Evolutionary conservation across 1,140 invertebrate species (phyloP).

Genomic region (Oryctes rhinoceros): DNA sequence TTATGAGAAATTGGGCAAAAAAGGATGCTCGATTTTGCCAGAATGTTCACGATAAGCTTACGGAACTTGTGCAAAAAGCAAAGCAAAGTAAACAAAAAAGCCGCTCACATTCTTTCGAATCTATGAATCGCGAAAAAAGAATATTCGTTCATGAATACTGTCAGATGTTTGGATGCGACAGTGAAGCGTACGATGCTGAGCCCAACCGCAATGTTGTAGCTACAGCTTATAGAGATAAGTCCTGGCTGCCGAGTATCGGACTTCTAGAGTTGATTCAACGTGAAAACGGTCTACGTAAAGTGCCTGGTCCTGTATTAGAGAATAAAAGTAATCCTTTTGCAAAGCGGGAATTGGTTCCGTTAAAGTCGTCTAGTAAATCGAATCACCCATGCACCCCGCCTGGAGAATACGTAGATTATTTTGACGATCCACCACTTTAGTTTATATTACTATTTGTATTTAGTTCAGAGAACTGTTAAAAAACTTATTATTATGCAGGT

Average conservation of each 20-base stretch:
- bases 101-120: conserved; percentile 85
- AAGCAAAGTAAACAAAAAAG: conserved; percentile 74
- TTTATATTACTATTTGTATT: background rate
- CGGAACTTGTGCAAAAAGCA: conserved; percentile 85
- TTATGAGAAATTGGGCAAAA: conserved; percentile 84
- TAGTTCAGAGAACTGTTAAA: no score
- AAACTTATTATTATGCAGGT: no score
- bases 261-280: conserved; percentile 80
- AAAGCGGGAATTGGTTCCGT: conserved; percentile 27
- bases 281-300: conserved; percentile 79
- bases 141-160: conserved; percentile 93
- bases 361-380: conserved; percentile 14
- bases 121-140: conserved; percentile 92
- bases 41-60: conserved; percentile 84
- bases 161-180: conserved; percentile 93
- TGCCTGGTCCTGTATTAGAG: conserved; percentile 68
- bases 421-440: conserved; percentile 47
- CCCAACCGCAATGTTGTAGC: conserved; percentile 95
- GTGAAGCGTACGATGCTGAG: conserved; percentile 92
- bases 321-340: conserved; percentile 42
- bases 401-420: conserved; percentile 49
- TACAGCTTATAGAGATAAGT: conserved; percentile 77
- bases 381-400: conserved; percentile 43
- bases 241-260: conserved; percentile 86
- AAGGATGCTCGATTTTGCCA: conserved; percentile 84